Conservation (phyloP, 2,888 invertebrate genomes). For the Ypsolopha sequella region DNA sequence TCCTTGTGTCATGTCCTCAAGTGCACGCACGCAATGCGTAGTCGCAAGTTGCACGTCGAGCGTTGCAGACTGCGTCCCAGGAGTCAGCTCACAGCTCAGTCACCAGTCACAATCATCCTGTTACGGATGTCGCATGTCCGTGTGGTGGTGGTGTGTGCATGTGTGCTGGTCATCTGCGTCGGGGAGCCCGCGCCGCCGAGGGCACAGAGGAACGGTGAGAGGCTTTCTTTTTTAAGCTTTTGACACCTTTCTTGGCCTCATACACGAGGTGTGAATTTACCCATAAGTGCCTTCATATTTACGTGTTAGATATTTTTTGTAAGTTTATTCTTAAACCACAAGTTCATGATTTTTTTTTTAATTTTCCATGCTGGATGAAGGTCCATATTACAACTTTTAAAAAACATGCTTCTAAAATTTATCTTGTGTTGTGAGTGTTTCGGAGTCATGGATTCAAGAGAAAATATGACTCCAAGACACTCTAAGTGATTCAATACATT, state of each 20-base stretch:
- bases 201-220: conserved; percentile 36
- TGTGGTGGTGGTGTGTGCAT: conserved; percentile 33
- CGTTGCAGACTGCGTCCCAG: no score
- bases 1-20: no score
- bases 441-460: no score
- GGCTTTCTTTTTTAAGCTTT: neutral
- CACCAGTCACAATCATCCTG: conserved; percentile 17
- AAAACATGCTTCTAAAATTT: no score
- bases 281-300: neutral
- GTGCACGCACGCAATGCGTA: no score
- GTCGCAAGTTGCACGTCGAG: no score
- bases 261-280: neutral
- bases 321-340: neutral
- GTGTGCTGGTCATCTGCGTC: conserved; percentile 32
- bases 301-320: neutral
- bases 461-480: no score
- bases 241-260: neutral
- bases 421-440: no score
- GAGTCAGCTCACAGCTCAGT: neutral
- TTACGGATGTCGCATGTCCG: conserved; percentile 47
- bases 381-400: no score
- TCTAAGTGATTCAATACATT: no score
- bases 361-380: no score
- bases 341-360: neutral
- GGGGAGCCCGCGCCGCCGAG: conserved; percentile 40